Conservation (phyloP, 2,888 invertebrate species). For the Cyrtodaria siliqua region DNA sequence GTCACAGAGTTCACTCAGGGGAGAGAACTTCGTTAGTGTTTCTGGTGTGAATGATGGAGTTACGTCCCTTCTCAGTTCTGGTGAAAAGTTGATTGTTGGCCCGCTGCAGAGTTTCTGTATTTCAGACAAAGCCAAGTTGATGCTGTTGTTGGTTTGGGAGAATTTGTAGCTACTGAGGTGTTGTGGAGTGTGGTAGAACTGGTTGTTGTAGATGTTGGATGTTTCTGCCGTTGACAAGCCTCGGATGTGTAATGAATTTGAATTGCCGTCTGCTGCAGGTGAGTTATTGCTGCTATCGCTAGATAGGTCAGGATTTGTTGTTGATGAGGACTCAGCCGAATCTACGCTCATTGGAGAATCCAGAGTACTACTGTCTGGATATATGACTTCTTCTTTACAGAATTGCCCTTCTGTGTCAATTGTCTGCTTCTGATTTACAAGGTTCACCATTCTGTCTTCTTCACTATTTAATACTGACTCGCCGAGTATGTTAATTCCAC, state of each 20-base stretch:
- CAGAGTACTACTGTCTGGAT: slow-evolving; percentile 31
- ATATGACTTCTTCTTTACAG: background rate
- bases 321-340: slow-evolving; percentile 10
- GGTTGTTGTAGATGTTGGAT: no score
- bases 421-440: background rate
- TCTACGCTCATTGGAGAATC: slow-evolving; percentile 59
- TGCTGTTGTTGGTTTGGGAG: slow-evolving; percentile 13
- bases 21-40: slow-evolving; percentile 19
- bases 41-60: slow-evolving; percentile 35
- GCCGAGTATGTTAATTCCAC: slow-evolving; percentile 33
- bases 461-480: background rate
- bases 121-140: slow-evolving; percentile 44
- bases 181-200: slow-evolving; percentile 6
- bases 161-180: background rate
- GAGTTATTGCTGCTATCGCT: background rate
- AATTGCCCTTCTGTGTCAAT: no score
- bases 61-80: slow-evolving; percentile 50
- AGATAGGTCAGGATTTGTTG: slow-evolving; percentile 4
- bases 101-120: slow-evolving; percentile 56
- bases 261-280: no score
- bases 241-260: no score
- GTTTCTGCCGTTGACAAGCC: no score
- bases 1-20: slow-evolving; percentile 16
- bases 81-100: slow-evolving; percentile 53
- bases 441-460: no score